These are phyloP conservation scores for Falco biarmicus DNA, from an alignment of 2,797 vertebrate genomes.

Conservation along the genomic window DNA sequence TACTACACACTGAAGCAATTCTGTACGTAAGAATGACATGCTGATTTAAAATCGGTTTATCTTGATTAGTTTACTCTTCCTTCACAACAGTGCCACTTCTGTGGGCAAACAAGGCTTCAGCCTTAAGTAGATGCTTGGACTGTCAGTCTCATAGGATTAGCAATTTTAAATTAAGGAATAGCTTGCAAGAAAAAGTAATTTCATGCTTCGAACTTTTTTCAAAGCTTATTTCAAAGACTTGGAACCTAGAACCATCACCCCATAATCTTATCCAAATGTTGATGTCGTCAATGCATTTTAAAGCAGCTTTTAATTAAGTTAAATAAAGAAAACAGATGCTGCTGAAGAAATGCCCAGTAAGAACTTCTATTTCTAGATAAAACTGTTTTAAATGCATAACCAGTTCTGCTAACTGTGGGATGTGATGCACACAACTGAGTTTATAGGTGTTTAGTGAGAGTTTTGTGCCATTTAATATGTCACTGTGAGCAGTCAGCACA, in stretches of 20 bases:
- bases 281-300: neutral
- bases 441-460: slow-evolving; percentile 20
- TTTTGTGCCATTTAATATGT: neutral
- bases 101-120: neutral
- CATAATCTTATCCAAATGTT: slow-evolving; percentile 14
- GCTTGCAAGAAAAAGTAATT: neutral
- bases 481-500: neutral
- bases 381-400: slow-evolving; percentile 10
- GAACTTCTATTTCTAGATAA: slow-evolving; percentile 27
- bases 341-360: slow-evolving; percentile 15
- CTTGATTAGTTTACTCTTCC: neutral
- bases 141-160: neutral
- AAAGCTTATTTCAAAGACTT: neutral
- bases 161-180: neutral
- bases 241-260: neutral
- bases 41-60: neutral
- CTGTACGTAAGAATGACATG: neutral
- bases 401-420: neutral
- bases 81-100: neutral
- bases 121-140: neutral
- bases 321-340: slow-evolving; percentile 38
- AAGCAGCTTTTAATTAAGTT: slow-evolving; percentile 29
- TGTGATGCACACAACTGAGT: neutral
- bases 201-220: neutral
- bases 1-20: neutral